Conservation (phyloP, 2,797 vertebrate species). For the Pseudochirops cupreus region DNA sequence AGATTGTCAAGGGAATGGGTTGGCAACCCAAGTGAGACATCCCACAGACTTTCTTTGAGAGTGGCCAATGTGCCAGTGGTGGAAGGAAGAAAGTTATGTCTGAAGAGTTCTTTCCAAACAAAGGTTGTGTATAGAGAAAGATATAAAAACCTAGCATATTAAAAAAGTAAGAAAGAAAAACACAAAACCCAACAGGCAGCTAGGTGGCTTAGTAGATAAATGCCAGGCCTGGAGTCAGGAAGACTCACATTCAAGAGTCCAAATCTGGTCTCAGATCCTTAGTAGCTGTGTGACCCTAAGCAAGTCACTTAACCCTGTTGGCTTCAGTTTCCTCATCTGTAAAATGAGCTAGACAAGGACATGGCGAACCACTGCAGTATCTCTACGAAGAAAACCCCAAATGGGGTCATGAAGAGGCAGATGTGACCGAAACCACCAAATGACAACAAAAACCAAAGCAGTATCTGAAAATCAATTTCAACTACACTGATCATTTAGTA, state of each 20-base stretch:
- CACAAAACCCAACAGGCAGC: no score
- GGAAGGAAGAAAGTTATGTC: neutral
- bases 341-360: neutral
- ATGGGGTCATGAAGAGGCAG: neutral
- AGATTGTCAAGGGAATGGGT: neutral
- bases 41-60: neutral
- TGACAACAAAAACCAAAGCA: neutral
- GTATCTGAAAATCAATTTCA: neutral
- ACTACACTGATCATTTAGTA: neutral
- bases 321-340: neutral
- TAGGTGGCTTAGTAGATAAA: neutral
- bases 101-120: no score
- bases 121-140: no score
- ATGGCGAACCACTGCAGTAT: neutral
- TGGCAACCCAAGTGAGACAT: neutral
- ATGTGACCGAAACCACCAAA: neutral
- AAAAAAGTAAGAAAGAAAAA: neutral
- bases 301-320: neutral
- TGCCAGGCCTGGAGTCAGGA: no score
- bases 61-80: neutral
- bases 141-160: neutral
- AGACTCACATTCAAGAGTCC: neutral
- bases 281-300: neutral
- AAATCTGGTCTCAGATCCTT: neutral
- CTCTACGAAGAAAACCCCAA: neutral